phyloP scores from a whole-genome alignment of 1,140 invertebrate genomes.

The Onthophagus taurus region DNA sequence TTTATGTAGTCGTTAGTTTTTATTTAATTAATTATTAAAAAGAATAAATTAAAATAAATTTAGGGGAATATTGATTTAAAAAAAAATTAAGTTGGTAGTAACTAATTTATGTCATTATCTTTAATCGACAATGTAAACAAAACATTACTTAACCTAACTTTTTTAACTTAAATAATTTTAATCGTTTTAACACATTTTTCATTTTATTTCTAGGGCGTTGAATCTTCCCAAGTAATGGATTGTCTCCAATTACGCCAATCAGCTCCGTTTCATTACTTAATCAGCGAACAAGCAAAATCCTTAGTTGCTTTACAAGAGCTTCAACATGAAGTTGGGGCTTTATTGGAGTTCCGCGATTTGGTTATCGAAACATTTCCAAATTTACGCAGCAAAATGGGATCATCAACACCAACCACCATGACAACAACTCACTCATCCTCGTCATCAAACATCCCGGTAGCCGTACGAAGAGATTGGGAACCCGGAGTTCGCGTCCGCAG shows the following conservation, averaged over 20 bases:
- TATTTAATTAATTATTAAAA: too few relatives aligned
- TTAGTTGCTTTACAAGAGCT: slow-evolving; percentile 69
- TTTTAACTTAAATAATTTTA: too few relatives aligned
- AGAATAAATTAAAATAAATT: too few relatives aligned
- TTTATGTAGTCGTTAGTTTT: too few relatives aligned
- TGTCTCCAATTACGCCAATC: slow-evolving; percentile 55
- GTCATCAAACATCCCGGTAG: slow-evolving; percentile 33
- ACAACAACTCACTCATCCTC: slow-evolving; percentile 23
- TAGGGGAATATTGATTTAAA: too few relatives aligned
- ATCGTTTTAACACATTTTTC: neutral
- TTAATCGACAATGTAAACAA: too few relatives aligned
- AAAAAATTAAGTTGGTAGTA: too few relatives aligned
- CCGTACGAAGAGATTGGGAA: slow-evolving; percentile 40
- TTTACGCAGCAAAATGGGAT: slow-evolving; percentile 67
- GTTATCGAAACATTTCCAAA: slow-evolving; percentile 87
- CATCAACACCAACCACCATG: slow-evolving; percentile 39
- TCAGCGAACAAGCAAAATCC: slow-evolving; percentile 73
- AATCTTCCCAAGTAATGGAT: slow-evolving; percentile 53
- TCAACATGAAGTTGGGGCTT: slow-evolving; percentile 81
- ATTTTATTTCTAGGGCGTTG: slow-evolving; percentile 28
- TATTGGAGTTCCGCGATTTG: slow-evolving; percentile 81
- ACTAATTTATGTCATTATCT: too few relatives aligned
- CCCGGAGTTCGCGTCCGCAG: slow-evolving; percentile 63
- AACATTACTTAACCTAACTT: too few relatives aligned
- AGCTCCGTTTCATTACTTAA: slow-evolving; percentile 64